phyloP scores from a whole-genome alignment of 2,888 invertebrate species.

The Empis livida region DNA sequence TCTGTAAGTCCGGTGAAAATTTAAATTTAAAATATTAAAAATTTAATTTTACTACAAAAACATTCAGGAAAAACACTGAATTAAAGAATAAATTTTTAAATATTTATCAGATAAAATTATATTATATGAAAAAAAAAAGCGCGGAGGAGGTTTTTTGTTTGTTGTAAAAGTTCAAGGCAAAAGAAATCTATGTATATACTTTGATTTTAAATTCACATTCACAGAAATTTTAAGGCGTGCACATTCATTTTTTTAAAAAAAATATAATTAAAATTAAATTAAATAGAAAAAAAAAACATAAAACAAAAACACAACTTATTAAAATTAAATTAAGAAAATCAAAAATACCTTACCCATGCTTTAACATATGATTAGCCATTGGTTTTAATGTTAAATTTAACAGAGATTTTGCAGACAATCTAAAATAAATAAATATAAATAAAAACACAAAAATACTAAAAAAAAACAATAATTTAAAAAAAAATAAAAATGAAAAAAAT shows the following conservation, averaged over 20 bases:
- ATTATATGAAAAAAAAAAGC: no score
- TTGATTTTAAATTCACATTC: no score
- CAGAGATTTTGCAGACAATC: conserved; percentile 59
- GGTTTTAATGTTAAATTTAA: conserved; percentile 54
- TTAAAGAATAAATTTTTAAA: no score
- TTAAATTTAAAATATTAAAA: no score
- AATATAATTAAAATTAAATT: background rate
- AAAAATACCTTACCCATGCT: conserved; percentile 52
- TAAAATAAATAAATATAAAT: conserved; percentile 36
- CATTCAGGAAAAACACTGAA: no score
- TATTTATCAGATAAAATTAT: no score
- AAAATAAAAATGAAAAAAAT: conserved; percentile 5
- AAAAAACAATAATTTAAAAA: conserved; percentile 25
- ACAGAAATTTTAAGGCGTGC: background rate
- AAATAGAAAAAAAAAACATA: conserved; percentile 3
- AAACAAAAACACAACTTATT: conserved; percentile 5
- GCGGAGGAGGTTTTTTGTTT: no score
- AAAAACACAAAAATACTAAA: conserved; percentile 42
- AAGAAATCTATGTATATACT: no score
- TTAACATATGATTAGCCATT: conserved; percentile 45
- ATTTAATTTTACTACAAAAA: no score
- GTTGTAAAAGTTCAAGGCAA: no score
- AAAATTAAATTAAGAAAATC: conserved; percentile 16
- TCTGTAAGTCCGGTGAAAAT: no score
- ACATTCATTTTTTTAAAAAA: background rate